Conservation (phyloP, 2,888 invertebrate genomes). For the Stenoptilia bipunctidactyla region DNA sequence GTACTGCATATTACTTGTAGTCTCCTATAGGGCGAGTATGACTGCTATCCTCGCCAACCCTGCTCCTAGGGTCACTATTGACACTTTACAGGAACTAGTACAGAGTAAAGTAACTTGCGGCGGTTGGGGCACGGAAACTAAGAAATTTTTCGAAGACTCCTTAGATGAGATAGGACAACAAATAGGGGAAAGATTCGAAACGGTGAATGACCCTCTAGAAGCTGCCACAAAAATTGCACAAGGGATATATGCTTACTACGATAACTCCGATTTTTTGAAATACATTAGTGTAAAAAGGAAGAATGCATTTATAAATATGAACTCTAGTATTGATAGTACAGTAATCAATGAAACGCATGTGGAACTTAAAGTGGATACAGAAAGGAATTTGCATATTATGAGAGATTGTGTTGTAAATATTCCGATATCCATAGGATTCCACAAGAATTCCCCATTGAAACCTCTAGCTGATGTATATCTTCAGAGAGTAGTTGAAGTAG, state of each 20-base stretch:
- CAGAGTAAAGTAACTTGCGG: constrained; percentile 76
- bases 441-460: constrained; percentile 85
- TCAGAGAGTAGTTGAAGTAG: constrained; percentile 78
- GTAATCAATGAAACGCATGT: constrained; percentile 24
- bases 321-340: constrained; percentile 27
- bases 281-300: constrained; percentile 74
- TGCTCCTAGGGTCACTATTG: constrained; percentile 82
- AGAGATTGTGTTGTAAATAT: constrained; percentile 83
- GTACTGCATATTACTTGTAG: constrained; percentile 83
- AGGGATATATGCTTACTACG: constrained; percentile 84
- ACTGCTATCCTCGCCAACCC: constrained; percentile 88
- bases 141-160: constrained; percentile 78
- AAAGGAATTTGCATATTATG: constrained; percentile 83
- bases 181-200: constrained; percentile 77
- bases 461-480: constrained; percentile 76
- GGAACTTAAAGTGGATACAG: constrained; percentile 18
- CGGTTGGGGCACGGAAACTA: constrained; percentile 80
- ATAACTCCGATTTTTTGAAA: constrained; percentile 79
- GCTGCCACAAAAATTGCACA: constrained; percentile 77
- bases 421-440: constrained; percentile 85
- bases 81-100: constrained; percentile 78
- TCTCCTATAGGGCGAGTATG: constrained; percentile 86
- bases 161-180: constrained; percentile 75
- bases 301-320: constrained; percentile 27
- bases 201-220: constrained; percentile 70